phyloP scores from a whole-genome alignment of 2,113 vertebrate genomes.

The cattle (Bos taurus) region ARS-UCD2.0 NC_037336.1:25075001-25075500 shows the following conservation, averaged over 20 bases:
- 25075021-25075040: not conserved
- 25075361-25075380: not conserved
- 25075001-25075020: too few relatives aligned
- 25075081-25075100: too few relatives aligned
- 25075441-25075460: not conserved
- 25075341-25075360: not conserved
- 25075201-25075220: not conserved
- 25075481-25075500: not conserved
- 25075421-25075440: not conserved
- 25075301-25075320: not conserved
- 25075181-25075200: not conserved
- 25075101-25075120: not conserved
- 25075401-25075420: not conserved
- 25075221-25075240: not conserved
- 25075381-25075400: not conserved
- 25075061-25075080: not conserved
- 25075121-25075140: not conserved
- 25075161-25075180: too few relatives aligned
- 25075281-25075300: not conserved
- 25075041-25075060: not conserved
- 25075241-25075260: not conserved
- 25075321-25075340: not conserved
- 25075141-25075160: not conserved
- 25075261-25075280: not conserved
- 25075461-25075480: not conserved